Evolutionary conservation across 2,797 vertebrate genomes (phyloP), one percentile per base, ranked within the genome.

Genomic region (Gadopsis bispinosus): DNA sequence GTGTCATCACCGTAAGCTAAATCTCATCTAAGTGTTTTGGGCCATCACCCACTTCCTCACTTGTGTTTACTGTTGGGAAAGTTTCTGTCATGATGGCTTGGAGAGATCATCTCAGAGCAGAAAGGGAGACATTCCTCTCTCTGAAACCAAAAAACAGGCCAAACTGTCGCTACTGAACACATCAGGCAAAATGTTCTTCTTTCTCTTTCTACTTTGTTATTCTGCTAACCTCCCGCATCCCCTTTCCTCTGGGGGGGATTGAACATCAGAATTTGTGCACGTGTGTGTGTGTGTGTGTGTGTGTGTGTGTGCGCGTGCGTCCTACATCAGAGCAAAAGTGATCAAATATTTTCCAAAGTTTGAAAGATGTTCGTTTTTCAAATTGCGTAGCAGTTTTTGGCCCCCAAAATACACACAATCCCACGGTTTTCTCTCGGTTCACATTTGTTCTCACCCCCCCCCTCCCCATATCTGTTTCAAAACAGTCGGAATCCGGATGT

Each of bases 121-220:
- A 63, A 47, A 29, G 0, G 16, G 17, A 78, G 78, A 68, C 31
- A 63, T 53, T 73, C 55, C 51, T 84, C 54, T 47, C 33, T 85
- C 48, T 61, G 45, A 62, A 81, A 75, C 19, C 58, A 51, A 39
- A 71, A 86, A 86, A 60, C 72, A 69, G 58, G 58, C 33, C 69
- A 72, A 75, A 74, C 84, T 85, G 80, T 87, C 85, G 76, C 74
- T 1, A 48, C 71, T 8, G 29, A 85, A 66, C 72, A 70, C 82
- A 84, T 88, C 78, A 83, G 26, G 80, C 58, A 45, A 76, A 81
- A 72, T 51, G 22, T 79, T 83, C 51, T 59, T 37, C 75, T 71
- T 50, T 63, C 62, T 72, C 54, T 61, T 48, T 69, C 59, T 39
- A 43, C 88, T 83, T 67, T 83, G 69, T 70, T 86, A 43, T 84